Conservation (phyloP, 2,888 invertebrate species). For the Aromia moschata region DNA sequence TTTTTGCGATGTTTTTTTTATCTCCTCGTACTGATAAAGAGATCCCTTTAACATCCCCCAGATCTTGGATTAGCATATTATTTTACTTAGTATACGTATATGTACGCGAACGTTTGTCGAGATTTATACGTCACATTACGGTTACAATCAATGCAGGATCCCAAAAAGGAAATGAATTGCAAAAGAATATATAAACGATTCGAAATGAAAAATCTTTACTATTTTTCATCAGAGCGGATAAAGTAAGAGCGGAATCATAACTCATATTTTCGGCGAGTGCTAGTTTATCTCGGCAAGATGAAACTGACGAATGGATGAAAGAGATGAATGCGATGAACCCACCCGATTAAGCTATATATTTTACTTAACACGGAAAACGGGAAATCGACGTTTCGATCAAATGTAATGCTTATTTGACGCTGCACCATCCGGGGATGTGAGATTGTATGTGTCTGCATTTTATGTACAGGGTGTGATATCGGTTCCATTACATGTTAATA, state of each 20-base stretch:
- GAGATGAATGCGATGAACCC: constrained; percentile 52
- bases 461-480: too few relatives aligned
- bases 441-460: too few relatives aligned
- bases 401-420: constrained; percentile 39
- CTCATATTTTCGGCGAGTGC: constrained; percentile 57
- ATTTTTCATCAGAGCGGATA: constrained; percentile 50
- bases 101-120: constrained; percentile 4
- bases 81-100: background rate
- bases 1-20: too few relatives aligned
- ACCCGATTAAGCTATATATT: constrained; percentile 51
- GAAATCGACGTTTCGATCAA: constrained; percentile 41
- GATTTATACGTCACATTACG: constrained; percentile 23
- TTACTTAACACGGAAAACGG: constrained; percentile 41
- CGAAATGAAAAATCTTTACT: constrained; percentile 57
- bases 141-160: constrained; percentile 49
- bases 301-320: constrained; percentile 56
- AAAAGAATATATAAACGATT: constrained; percentile 54
- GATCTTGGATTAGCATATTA: background rate
- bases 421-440: too few relatives aligned
- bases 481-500: too few relatives aligned
- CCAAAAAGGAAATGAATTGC: constrained; percentile 53
- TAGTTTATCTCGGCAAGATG: constrained; percentile 56
- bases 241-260: constrained; percentile 52
- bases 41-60: background rate
- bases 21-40: too few relatives aligned